Base-by-base conservation (phyloP, 2,888 invertebrate species). In the Dermolepida albohirtum region DNA sequence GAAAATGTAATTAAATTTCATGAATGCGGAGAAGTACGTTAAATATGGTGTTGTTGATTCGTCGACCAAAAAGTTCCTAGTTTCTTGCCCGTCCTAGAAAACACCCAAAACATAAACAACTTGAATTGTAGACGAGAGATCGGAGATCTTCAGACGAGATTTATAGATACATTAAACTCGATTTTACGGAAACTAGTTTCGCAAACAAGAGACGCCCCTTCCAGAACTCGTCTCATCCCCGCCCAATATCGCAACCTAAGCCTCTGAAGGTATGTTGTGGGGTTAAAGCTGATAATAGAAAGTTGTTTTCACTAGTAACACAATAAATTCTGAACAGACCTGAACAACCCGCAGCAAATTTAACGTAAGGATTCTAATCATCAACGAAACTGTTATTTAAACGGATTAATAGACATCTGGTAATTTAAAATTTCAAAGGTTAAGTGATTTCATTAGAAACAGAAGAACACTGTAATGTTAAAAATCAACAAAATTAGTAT, bases 231-330 rank as follows among this genome's bases (percentile, higher is more conserved):
- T 44, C 14, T 12, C 44, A 7, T 44, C 1, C 44, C 14, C 44
- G 44, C 44, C 44, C 34, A 2, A 34, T 34, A 14, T 6, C 44
- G 12, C 12, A 14, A 12, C 22, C n/a, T 14, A 59, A 43, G 8
- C 14, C 14, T 27, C 41, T 11, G 14, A 17, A 17, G 44, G 17
- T 17, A 17, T 17, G n/a, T 59, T 10, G 2, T 11, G 17, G 59
- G 51, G 29, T 44, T 41, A 41, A 43, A 59, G 29, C 59, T 29
- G 59, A 59, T 59, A 59, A 59, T 59, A 40, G 59, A 43, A 41
- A 59, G 43, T 59, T 59, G 59, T 59, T 59, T 59, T 59, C 59
- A 12, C 43, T 59, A 8, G 27, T 7, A 59, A 12, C 43, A 41
- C 44, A 59, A 59, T 44, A 44, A 59, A 43, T 59, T 29, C 41